Evolutionary conservation across 2,888 invertebrate species (phyloP), one percentile per base, ranked within the genome.

Genomic region (Pheosia gnoma): DNA sequence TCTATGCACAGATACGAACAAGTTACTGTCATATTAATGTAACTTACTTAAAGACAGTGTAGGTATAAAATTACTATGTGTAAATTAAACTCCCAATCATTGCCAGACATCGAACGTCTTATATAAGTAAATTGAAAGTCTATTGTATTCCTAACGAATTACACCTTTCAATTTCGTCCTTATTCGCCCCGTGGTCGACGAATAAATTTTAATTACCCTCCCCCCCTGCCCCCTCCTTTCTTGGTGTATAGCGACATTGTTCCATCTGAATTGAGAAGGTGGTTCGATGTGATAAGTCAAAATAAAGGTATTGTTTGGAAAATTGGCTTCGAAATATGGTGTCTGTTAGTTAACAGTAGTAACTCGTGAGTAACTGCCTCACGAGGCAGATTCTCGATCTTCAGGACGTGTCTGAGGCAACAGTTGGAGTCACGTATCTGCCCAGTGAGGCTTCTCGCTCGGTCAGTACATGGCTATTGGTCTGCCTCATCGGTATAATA

Each of bases 121-220:
- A 11, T 5, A 47, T n/a, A 47, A 47, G 47, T 11, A 47, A 47
- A 47, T 47, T 47, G 47, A 47, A 47, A 45, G 55, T 57, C 60
- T 70, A 70, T 71, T 74, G 62, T 71, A 58, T 60, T 68, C 65
- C 59, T 39, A 62, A 60, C 62, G 59, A 73, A 75, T 75, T 71
- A 68, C 77, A 70, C 75, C 74, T 76, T 68, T 70, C 71, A 70
- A 74, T 75, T 67, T 63, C 59, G 54, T 57, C 61, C 53, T 49
- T 60, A 64, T 47, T 63, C 61, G 36, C 60, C 59, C 60, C 62
- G 70, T 67, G 75, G 75, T 71, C 60, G 65, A 66, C 59, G 63
- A 65, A 74, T 76, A 74, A 67, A 75, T 74, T 75, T 76, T 76
- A 76, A 75, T 72, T 73, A 73, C 71, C 53, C 43, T 61, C 45